A percentile compares a stretch with the other conserved stretches of the same genome.
phyloP scores from a whole-genome alignment of 2,113 vertebrate species.

The Brachyistius frenatus region DNA sequence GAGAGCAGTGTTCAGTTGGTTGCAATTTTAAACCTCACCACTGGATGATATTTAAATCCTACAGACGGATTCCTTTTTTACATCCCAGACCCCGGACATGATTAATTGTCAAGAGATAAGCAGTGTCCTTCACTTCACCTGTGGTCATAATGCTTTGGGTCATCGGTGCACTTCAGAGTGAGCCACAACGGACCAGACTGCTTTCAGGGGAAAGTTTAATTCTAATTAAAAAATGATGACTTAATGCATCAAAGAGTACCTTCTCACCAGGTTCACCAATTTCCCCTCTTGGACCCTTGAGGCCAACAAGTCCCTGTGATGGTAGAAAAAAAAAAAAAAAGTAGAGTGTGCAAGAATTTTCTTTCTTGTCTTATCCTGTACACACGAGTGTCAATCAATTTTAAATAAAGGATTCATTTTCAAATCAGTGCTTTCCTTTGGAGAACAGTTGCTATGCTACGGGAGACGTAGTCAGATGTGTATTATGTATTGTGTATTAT shows the following conservation, averaged over 20 bases:
- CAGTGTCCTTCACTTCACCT: background rate
- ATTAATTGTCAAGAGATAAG: no score
- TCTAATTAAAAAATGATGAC: background rate
- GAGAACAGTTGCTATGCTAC: no score
- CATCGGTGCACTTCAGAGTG: background rate
- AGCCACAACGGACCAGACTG: background rate
- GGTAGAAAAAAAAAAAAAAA: background rate
- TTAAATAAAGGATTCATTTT: background rate
- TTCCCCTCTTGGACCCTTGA: slow-evolving; percentile 82
- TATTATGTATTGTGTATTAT: no score
- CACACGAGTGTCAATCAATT: background rate
- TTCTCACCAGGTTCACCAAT: slow-evolving; percentile 87
- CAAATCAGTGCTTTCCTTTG: no score
- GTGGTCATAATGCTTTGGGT: background rate
- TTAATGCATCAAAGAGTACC: slow-evolving; percentile 74
- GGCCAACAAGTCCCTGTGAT: slow-evolving; percentile 85
- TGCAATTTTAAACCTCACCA: no score
- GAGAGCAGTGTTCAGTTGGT: no score
- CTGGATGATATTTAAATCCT: no score
- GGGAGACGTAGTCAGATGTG: no score
- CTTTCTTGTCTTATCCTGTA: background rate
- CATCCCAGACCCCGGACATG: no score
- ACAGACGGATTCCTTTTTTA: no score
- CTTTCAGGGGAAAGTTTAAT: background rate
- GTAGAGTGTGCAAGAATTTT: background rate